Conservation (phyloP, 2,797 vertebrate genomes). For the Acanthiza pusilla region DNA sequence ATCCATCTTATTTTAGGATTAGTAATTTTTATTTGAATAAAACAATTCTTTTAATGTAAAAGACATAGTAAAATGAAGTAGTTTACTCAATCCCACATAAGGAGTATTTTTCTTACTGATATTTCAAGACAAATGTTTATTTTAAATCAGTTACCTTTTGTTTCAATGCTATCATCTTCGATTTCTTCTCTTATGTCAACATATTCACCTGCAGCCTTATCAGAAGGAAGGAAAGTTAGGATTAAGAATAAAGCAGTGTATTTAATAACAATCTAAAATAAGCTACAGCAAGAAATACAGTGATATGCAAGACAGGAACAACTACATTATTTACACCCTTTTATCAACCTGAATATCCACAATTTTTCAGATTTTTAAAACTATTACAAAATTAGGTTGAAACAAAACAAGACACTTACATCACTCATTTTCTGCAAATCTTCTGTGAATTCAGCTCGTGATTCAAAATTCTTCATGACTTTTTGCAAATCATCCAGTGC, state of each 20-base stretch:
- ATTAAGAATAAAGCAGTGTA: background rate
- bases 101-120: background rate
- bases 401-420: conserved; percentile 69
- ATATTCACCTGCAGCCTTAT: conserved; percentile 83
- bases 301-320: background rate
- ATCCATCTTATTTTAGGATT: background rate
- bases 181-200: conserved; percentile 92
- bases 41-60: background rate
- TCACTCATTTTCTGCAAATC: conserved; percentile 85
- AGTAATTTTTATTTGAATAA: background rate
- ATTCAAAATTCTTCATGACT: conserved; percentile 88
- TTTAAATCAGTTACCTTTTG: conserved; percentile 81
- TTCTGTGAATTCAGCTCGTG: conserved; percentile 82
- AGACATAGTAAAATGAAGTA: background rate
- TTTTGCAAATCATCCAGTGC: conserved; percentile 86
- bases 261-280: background rate
- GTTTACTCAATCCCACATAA: background rate
- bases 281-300: background rate
- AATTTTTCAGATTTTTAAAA: background rate
- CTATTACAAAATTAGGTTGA: background rate
- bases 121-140: background rate
- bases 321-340: background rate
- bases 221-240: conserved; percentile 29
- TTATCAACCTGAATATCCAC: background rate
- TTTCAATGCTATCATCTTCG: conserved; percentile 70